Evolutionary conservation across 2,113 vertebrate genomes (phyloP).

Genomic region (Anolis sagrei): DNA sequence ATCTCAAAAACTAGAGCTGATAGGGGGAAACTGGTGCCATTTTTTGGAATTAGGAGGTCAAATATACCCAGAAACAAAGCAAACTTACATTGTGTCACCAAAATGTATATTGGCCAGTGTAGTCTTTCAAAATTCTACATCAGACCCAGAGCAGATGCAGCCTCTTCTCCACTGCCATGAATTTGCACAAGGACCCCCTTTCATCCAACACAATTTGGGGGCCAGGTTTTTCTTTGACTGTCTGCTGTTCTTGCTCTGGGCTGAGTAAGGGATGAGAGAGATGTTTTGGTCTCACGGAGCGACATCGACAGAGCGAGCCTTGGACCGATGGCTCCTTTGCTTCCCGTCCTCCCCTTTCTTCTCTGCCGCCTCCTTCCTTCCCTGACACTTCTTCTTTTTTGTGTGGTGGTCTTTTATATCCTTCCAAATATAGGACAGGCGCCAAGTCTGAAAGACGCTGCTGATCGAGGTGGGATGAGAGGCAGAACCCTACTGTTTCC

Average conservation of each 20-base stretch:
- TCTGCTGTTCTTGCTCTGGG: neutral
- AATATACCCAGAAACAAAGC: no score
- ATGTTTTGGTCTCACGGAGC: neutral
- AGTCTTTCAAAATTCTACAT: no score
- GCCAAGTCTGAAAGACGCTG: constrained; percentile 24
- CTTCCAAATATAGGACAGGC: constrained; percentile 35
- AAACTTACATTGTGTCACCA: no score
- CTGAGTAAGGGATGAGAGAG: neutral
- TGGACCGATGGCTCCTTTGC: fast-evolving
- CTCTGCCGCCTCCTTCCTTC: neutral
- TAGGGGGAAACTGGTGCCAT: no score
- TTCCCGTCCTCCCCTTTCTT: neutral
- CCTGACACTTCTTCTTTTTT: neutral
- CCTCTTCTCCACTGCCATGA: no score
- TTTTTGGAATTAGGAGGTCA: no score
- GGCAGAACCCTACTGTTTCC: constrained; percentile 60
- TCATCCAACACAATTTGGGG: no score
- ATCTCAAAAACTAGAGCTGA: no score
- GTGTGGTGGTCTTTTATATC: constrained; percentile 31
- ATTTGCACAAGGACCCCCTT: no score
- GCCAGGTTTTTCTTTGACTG: neutral
- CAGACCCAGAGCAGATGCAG: no score
- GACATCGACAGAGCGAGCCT: constrained; percentile 13
- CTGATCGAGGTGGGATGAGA: constrained; percentile 57
- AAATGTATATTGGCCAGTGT: no score